phyloP scores from a whole-genome alignment of 1,140 invertebrate genomes.

The Caenorhabditis latens region DNA sequence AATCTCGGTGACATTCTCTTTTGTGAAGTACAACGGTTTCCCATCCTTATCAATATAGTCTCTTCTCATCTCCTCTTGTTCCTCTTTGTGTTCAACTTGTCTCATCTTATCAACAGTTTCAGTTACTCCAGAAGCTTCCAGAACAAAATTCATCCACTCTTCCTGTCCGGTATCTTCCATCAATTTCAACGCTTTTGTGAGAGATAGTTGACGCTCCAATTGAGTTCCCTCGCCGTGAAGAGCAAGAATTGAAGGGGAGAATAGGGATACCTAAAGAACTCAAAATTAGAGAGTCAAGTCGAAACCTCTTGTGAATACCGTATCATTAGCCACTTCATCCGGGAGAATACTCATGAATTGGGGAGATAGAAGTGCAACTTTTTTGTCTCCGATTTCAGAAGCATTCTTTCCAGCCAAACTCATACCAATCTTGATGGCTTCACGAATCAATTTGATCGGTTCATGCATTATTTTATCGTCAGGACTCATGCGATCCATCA shows the following conservation, averaged over 20 bases:
- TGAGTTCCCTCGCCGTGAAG: constrained; percentile 67
- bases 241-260: constrained; percentile 69
- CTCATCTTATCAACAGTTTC: constrained; percentile 64
- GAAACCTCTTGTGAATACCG: not conserved
- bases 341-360: constrained; percentile 40
- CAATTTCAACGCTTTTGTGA: not conserved
- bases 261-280: constrained; percentile 57
- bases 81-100: not conserved
- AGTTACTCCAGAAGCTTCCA: constrained; percentile 67
- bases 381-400: not conserved
- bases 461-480: constrained; percentile 43
- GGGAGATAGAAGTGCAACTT: not conserved
- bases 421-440: constrained; percentile 35
- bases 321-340: constrained; percentile 7
- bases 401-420: not conserved
- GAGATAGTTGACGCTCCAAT: constrained; percentile 58
- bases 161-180: constrained; percentile 62
- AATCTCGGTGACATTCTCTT: constrained; percentile 60
- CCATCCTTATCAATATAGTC: not conserved
- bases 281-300: not conserved
- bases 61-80: constrained; percentile 21
- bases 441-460: constrained; percentile 14
- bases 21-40: constrained; percentile 52
- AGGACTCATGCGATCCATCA: not conserved
- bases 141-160: constrained; percentile 68